Evolutionary conservation across 2,113 vertebrate genomes (phyloP), one percentile per base, ranked within the genome.

Genomic region (Oophaga pumilio): DNA sequence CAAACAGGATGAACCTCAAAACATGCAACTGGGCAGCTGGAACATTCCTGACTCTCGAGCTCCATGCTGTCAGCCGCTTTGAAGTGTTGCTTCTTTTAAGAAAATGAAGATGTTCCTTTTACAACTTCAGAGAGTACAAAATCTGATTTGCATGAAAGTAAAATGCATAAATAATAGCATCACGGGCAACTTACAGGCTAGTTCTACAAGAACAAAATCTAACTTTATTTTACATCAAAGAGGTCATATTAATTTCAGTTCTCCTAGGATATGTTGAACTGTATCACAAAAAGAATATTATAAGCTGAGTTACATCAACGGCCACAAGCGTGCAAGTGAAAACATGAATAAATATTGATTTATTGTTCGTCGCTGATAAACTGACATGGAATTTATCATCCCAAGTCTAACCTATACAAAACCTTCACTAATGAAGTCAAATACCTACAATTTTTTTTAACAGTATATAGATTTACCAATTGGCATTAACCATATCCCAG

Each of bases 201-300:
- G 87, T 88, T 88, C 50, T 56, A 68, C 73, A 83, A 88, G 80
- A 84, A 76, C 64, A 88, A 83, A 88, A 64, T 83, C 80, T 84
- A 88, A 88, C 87, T 88, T 88, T 84, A 82, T 73, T 88, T 84
- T 68, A 88, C 87, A 84, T 88, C 87, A 88, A 88, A 88, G 87
- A 20, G 71, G 33, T 64, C 24, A 26, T 84, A 62, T 88, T 88
- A 83, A 84, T 88, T 74, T 87, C 78, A 49, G 85, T 71, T 87
- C 76, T 71, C 73, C 24, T 64, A 80, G 83, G 57, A 85, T 68
- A 87, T 62, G 18, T 49, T 56, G 62, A 84, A 53, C 71, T n/a
- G 14, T 17, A 52, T 74, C 43, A 66, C 81, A 82, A 86, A 77
- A 49, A 53, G 73, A 77, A 77, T 60, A 60, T 57, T 28, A 52